Percentiles rank a stretch among this genome's conserved stretches.
These are phyloP conservation scores for Xestoiulus laeticollis DNA, from an alignment of 2,888 invertebrate genomes.

Conservation along the genomic window DNA sequence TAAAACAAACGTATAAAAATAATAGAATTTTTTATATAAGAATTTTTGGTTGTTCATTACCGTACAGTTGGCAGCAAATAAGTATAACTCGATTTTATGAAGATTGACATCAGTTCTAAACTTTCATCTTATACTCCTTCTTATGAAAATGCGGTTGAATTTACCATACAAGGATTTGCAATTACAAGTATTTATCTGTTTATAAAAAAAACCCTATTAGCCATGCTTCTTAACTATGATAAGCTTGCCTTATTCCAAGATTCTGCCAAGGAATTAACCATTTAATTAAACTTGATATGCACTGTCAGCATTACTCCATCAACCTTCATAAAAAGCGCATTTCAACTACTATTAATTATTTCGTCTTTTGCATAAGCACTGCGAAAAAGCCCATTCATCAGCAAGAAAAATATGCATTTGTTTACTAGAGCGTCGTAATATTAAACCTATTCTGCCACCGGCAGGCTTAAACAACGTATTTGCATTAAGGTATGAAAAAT, in stretches of 20 bases:
- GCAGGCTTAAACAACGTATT: slow-evolving; percentile 33
- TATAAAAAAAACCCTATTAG: not conserved
- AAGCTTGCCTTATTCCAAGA: not conserved
- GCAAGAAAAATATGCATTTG: slow-evolving; percentile 6
- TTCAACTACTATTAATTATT: slow-evolving; percentile 5
- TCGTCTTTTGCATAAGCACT: not conserved
- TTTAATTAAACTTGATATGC: slow-evolving; percentile 28
- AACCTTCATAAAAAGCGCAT: not conserved
- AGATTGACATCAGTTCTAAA: too few species aligned
- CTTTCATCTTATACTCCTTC: not conserved
- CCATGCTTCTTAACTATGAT: not conserved
- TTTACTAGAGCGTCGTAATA: not conserved
- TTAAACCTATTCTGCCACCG: slow-evolving; percentile 10
- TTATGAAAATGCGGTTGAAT: not conserved
- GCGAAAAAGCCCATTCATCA: slow-evolving; percentile 11
- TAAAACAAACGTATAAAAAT: not conserved
- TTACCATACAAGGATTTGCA: not conserved
- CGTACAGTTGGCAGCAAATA: too few species aligned
- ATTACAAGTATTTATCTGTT: not conserved
- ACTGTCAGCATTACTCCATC: not conserved
- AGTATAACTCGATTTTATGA: too few species aligned
- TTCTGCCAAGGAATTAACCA: not conserved
- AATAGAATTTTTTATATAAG: too few species aligned
- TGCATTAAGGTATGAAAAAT: slow-evolving; percentile 34
- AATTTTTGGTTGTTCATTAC: too few species aligned